phyloP scores from a whole-genome alignment of 2,113 vertebrate genomes.

The Bubalus kerabau region DNA sequence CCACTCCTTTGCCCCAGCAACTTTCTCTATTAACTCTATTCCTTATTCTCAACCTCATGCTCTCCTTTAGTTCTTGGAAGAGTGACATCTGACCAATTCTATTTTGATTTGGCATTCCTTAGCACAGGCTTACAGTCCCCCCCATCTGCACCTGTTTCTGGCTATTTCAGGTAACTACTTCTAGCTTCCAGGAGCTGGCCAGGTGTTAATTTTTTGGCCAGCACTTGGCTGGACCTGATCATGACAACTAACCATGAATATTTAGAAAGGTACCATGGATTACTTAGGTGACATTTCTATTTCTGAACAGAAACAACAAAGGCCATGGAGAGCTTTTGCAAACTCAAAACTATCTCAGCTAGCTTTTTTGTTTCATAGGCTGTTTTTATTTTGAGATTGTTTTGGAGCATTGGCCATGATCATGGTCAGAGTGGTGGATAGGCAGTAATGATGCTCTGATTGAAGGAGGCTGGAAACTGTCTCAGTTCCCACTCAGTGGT shows the following conservation, averaged over 20 bases:
- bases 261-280: not conserved
- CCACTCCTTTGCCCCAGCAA: not conserved
- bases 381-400: not conserved
- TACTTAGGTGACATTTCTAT: not conserved
- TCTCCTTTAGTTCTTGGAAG: conserved; percentile 3
- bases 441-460: not conserved
- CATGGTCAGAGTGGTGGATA: not conserved
- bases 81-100: not conserved
- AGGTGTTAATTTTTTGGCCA: not conserved
- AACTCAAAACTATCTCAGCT: not conserved
- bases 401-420: not conserved
- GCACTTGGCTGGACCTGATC: not conserved
- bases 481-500: not conserved
- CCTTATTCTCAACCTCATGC: not conserved
- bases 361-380: not conserved
- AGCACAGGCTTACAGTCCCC: not conserved
- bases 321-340: not conserved
- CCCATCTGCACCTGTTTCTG: not conserved
- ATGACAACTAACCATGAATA: not conserved
- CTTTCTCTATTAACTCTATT: not conserved
- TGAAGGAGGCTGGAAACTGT: not conserved
- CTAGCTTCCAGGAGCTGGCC: not conserved
- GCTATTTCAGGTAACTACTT: not conserved
- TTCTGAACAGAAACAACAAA: not conserved
- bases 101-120: not conserved